Evolutionary conservation across 2,113 vertebrate genomes (phyloP).

Genomic region (Elaphurus davidianus): DNA sequence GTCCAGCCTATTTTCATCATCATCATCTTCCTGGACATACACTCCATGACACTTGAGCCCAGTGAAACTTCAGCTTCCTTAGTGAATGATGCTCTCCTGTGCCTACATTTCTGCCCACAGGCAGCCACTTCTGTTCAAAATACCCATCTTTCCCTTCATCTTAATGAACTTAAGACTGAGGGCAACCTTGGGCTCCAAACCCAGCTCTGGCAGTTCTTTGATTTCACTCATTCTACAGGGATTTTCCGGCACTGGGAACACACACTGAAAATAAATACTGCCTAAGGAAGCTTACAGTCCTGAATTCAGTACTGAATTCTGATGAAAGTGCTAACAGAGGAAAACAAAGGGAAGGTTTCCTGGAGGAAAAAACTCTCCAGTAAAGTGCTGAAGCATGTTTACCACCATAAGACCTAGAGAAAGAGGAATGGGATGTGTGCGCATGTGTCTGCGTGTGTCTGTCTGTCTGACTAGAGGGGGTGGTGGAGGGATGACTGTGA

Average conservation of each 20-base stretch:
- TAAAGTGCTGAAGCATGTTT: background rate
- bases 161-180: background rate
- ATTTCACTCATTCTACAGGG: background rate
- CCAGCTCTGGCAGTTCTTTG: background rate
- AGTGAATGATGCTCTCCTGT: background rate
- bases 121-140: background rate
- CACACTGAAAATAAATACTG: background rate
- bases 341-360: background rate
- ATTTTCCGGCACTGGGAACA: background rate
- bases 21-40: background rate
- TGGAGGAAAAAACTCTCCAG: background rate
- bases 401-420: background rate
- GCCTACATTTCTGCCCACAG: background rate
- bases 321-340: background rate
- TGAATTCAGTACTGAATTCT: background rate
- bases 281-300: background rate
- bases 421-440: background rate
- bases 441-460: background rate
- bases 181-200: background rate
- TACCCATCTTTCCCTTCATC: background rate
- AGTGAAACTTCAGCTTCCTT: background rate
- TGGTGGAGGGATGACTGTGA: background rate
- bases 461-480: background rate
- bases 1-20: background rate
- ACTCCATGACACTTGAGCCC: background rate